Percentiles rank a stretch among this genome's conserved stretches.
Evolutionary conservation across 2,797 vertebrate species (phyloP).

Genomic region (Varecia variegata): DNA sequence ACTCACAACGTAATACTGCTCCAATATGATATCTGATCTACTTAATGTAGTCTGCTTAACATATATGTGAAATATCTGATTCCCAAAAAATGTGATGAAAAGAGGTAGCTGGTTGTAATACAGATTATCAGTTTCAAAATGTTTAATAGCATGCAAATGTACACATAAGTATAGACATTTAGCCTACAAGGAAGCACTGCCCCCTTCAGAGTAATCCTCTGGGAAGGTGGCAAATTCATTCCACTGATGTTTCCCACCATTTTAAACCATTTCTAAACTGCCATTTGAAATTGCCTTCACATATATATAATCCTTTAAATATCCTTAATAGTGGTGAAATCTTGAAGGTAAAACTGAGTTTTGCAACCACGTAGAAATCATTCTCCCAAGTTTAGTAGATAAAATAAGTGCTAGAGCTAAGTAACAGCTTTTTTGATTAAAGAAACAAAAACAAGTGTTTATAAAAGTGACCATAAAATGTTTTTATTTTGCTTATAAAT

Average conservation of each 20-base stretch:
- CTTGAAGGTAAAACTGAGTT: not conserved
- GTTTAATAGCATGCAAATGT: not conserved
- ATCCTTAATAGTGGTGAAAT: not conserved
- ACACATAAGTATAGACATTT: not conserved
- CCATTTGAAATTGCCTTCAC: not conserved
- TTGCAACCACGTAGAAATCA: not conserved
- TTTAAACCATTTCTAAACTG: conserved; percentile 19
- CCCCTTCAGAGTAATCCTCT: not conserved
- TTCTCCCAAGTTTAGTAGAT: not conserved
- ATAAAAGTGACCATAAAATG: not conserved
- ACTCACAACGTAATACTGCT: not conserved
- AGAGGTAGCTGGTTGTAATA: not conserved
- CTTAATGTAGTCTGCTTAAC: not conserved
- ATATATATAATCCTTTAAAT: not conserved
- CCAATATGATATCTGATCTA: not conserved
- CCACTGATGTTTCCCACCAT: not conserved
- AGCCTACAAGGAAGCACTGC: not conserved
- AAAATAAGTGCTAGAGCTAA: not conserved
- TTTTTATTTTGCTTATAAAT: not conserved
- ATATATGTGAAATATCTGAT: not conserved
- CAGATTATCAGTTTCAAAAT: not conserved
- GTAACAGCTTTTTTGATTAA: not conserved
- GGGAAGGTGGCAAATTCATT: not conserved
- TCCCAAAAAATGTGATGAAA: not conserved
- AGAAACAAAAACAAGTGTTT: not conserved